Percentiles rank a stretch among this genome's conserved stretches.
Evolutionary conservation across 1,140 invertebrate genomes (phyloP).

Genomic region (Plectrocnemia conspersa): DNA sequence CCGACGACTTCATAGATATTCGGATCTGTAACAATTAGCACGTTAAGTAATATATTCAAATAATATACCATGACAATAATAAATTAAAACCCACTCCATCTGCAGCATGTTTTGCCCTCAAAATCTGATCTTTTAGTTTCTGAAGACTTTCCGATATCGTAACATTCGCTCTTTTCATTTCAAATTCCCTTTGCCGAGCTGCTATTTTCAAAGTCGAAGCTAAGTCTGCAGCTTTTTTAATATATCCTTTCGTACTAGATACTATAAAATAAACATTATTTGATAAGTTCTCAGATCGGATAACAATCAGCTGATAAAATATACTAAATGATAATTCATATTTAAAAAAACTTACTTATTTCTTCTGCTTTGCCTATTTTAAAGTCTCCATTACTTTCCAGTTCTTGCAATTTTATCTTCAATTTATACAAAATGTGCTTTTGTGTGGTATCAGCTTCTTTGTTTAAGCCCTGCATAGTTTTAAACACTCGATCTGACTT

Average conservation of each 20-base stretch:
- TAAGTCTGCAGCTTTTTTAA: conserved; percentile 51
- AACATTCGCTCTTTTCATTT: conserved; percentile 59
- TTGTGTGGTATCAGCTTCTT: conserved; percentile 50
- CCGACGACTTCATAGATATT: conserved; percentile 66
- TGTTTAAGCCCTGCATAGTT: conserved; percentile 50
- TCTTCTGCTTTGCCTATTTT: conserved; percentile 46
- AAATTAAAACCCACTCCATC: conserved; percentile 56
- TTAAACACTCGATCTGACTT: conserved; percentile 46
- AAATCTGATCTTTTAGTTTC: conserved; percentile 67
- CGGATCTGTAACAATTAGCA: conserved; percentile 60
- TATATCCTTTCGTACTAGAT: conserved; percentile 56
- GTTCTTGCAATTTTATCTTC: conserved; percentile 41
- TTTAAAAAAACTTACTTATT: conserved; percentile 38
- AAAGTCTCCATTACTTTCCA: conserved; percentile 47
- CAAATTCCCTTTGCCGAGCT: conserved; percentile 51
- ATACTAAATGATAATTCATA: neutral
- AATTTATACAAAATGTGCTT: conserved; percentile 46
- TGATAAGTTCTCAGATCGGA: neutral
- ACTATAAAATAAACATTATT: conserved; percentile 40
- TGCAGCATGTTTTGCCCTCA: conserved; percentile 73
- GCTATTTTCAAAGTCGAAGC: conserved; percentile 52
- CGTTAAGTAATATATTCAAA: neutral
- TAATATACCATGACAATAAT: neutral
- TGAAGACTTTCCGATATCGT: conserved; percentile 59
- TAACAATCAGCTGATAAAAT: neutral